A percentile compares a stretch with the other conserved stretches of the same genome.
phyloP scores from a whole-genome alignment of 2,113 vertebrate genomes.

The Cavia porcellus region DNA sequence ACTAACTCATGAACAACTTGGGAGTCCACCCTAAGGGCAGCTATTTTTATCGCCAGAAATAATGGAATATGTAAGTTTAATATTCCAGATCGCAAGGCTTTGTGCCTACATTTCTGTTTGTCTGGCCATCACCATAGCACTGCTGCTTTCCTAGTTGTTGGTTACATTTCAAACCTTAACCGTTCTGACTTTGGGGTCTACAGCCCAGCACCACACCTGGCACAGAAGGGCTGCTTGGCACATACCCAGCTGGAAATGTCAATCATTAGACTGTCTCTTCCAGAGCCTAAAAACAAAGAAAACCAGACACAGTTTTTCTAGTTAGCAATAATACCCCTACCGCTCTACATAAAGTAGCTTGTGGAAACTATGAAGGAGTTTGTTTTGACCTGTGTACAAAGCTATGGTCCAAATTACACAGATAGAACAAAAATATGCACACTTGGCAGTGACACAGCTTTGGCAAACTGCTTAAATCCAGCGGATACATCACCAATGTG shows the following conservation, averaged over 20 bases:
- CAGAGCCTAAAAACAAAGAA: not conserved
- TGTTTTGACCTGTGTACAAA: not conserved
- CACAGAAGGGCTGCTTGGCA: not conserved
- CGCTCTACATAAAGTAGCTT: not conserved
- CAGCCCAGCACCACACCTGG: not conserved
- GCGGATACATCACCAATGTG: not conserved
- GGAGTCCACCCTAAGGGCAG: not conserved
- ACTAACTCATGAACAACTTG: not conserved
- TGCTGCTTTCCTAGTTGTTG: not conserved
- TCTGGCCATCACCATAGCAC: not conserved
- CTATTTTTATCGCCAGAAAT: not conserved
- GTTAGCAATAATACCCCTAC: not conserved
- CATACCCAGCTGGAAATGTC: not conserved
- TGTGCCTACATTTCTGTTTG: not conserved
- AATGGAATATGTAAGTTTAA: not conserved
- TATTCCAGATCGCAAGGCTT: not conserved
- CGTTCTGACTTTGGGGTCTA: not conserved
- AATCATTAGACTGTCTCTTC: not conserved
- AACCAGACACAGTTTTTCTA: not conserved
- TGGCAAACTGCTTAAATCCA: not conserved
- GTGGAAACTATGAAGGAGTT: not conserved
- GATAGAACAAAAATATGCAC: not conserved
- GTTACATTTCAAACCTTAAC: not conserved
- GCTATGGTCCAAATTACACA: not conserved
- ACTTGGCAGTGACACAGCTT: not conserved